Conservation (phyloP, 2,113 vertebrate genomes). For the Chauna torquata region DNA sequence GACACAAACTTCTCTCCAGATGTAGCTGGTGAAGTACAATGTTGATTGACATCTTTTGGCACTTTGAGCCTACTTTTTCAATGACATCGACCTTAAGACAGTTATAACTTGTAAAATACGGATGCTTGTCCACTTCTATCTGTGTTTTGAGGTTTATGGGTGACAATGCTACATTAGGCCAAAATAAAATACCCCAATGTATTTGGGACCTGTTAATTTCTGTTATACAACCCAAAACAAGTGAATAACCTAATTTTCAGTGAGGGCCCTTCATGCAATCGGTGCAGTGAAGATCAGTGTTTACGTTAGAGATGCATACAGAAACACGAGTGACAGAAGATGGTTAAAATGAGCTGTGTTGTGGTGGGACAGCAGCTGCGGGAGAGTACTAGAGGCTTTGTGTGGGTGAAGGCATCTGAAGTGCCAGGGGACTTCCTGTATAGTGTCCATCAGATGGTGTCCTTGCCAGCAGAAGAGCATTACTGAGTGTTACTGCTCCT, state of each 20-base stretch:
- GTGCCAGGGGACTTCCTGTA: fast-evolving
- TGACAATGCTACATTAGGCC: neutral
- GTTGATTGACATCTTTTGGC: neutral
- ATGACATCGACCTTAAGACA: neutral
- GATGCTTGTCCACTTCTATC: neutral
- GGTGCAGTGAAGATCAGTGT: neutral
- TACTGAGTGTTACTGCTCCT: too few species aligned
- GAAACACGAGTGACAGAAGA: fast-evolving
- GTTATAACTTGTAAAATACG: fast-evolving
- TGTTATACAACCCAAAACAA: neutral
- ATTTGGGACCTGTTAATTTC: neutral
- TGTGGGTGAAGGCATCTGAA: neutral
- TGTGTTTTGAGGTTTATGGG: neutral
- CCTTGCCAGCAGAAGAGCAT: neutral
- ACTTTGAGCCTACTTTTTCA: neutral
- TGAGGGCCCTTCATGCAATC: neutral
- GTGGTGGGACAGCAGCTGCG: neutral
- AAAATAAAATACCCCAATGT: neutral
- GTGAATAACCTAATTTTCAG: neutral
- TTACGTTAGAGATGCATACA: neutral
- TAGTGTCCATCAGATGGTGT: fast-evolving
- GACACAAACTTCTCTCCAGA: neutral
- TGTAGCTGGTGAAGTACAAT: neutral
- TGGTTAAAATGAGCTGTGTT: fast-evolving
- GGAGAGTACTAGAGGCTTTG: neutral